phyloP scores from a whole-genome alignment of 2,113 vertebrate species.

The Catharus fuscescens region DNA sequence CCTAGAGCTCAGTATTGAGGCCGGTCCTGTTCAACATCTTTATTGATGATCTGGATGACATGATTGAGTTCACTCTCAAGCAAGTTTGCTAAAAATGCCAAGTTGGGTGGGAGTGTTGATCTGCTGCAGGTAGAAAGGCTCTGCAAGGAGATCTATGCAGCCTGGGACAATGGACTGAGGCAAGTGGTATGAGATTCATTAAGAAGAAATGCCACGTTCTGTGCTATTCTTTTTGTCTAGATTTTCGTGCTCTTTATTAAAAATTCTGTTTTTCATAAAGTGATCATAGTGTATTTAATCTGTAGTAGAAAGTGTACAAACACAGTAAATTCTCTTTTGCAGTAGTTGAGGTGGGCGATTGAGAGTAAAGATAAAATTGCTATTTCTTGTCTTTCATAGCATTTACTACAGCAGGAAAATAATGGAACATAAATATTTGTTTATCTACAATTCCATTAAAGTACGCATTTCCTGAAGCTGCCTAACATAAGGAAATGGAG shows the following conservation, averaged over 20 bases:
- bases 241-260: neutral
- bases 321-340: neutral
- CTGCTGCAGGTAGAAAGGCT: neutral
- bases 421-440: neutral
- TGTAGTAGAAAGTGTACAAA: neutral
- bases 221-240: neutral
- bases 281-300: neutral
- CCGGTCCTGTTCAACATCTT: neutral
- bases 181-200: no score
- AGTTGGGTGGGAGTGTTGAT: neutral
- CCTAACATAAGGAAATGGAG: neutral
- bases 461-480: neutral
- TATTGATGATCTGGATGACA: accelerated
- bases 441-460: neutral
- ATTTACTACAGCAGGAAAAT: neutral
- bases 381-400: neutral
- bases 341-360: neutral
- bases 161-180: neutral
- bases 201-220: neutral
- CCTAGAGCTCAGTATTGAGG: neutral
- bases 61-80: neutral
- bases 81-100: accelerated
- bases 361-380: neutral
- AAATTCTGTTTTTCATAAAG: neutral
- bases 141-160: neutral